Percentiles rank a stretch among this genome's conserved stretches.
Conservation (phyloP, 2,797 vertebrate genomes). For the Sebastes kiyomatsui region DNA sequence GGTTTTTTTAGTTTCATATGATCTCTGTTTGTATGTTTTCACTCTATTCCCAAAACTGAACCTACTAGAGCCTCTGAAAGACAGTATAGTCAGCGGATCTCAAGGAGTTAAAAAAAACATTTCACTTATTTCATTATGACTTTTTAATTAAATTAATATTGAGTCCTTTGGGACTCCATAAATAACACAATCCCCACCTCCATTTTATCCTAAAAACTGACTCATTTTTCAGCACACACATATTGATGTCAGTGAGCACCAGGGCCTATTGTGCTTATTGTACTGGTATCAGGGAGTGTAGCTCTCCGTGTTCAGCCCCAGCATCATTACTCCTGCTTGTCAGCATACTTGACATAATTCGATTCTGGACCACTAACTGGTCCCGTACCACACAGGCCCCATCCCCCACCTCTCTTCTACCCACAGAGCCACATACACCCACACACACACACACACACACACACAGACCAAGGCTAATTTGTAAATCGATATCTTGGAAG, state of each 20-base stretch:
- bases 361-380: slow-evolving; percentile 69
- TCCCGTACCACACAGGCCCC: slow-evolving; percentile 2
- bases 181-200: not conserved
- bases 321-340: slow-evolving; percentile 50
- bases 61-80: too few relatives aligned
- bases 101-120: not conserved
- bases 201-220: not conserved
- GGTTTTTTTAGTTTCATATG: too few relatives aligned
- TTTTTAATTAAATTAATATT: not conserved
- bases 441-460: slow-evolving; percentile 12
- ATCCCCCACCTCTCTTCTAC: slow-evolving; percentile 7
- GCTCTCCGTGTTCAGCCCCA: slow-evolving; percentile 4
- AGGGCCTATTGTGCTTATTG: not conserved
- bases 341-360: slow-evolving; percentile 63
- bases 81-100: too few relatives aligned
- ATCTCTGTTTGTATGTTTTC: too few relatives aligned
- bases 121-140: not conserved
- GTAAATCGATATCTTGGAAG: slow-evolving; percentile 71
- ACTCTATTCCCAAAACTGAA: too few relatives aligned
- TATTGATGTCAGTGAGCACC: not conserved
- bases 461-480: slow-evolving; percentile 47
- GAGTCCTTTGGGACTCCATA: not conserved
- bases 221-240: not conserved
- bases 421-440: slow-evolving; percentile 4
- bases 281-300: not conserved